Base-by-base conservation (phyloP, 2,797 vertebrate genomes). In the Carapus acus region DNA sequence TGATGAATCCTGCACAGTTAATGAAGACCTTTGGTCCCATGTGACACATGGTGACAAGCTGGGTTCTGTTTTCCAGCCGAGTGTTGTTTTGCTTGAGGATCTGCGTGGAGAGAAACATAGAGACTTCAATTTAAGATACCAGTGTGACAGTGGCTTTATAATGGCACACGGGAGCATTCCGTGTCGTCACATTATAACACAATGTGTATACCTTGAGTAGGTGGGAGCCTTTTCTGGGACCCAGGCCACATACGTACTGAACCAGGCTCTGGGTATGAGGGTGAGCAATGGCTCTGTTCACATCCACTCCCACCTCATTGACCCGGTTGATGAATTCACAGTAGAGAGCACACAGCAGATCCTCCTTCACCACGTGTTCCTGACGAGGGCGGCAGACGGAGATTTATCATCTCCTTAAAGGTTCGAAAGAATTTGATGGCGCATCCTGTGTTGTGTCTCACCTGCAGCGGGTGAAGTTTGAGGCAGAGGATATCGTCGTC, bases 11-110 rank as follows among this genome's bases (percentile, higher is more conserved):
- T 7, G 96, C 96, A 36, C 96, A 99, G 84, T 99, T 99, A 75
- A 99, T 99, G 58, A 99, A 99, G 73, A 99, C 96, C 73, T 98
- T 99, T 50, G 96, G 96, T 57, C 96, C 96, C 96, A 99, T 99
- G 85, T 99, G 96, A 76, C 95, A 98, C 96, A 98, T 96, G 0
- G 96, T 99, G 67, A 99, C 96, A 40, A 99, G 87, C 80, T 99
- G 96, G 6, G 96, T 99, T 67, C 96, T 87, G 86, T 97, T 99
- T 81, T 99, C 96, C 48, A 99, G 85, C 19, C 96, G 91, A 0
- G 94, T 97, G 81, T 98, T 99, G 83, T 99, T 98, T 74, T 99
- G 96, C 74, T 99, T 99, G 71, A 99, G 82, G 76, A 99, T 97
- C 96, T 99, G 62, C 27, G 45, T 8, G 67, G 46, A 27, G 24